Evolutionary conservation across 2,888 invertebrate genomes (phyloP), one percentile per base, ranked within the genome.

Genomic region (Tiliacea citrago): DNA sequence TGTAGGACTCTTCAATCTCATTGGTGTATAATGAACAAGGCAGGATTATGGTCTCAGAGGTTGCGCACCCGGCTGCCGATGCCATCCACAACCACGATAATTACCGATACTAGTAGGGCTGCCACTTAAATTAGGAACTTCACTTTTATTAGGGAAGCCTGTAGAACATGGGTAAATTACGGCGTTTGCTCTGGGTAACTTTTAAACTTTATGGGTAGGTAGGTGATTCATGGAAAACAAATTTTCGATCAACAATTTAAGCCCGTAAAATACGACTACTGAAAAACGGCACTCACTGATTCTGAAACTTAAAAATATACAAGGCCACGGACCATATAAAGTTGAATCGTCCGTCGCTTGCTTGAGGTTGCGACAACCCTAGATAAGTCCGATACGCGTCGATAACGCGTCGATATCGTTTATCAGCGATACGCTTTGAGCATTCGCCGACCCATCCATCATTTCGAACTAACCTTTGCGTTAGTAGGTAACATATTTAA

Each of bases 361-460:
- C 45, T 62, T 45, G 35, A 35, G 49, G 57, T 78, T 63, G 79
- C 55, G 87, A 73, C 91, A 93, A 81, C 92, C 92, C 92, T 92
- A 89, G 81, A 85, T 88, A 88, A 84, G 81, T 86, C 75, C 90
- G 92, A 92, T 93, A 93, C 83, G 86, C 88, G 89, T 86, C 92
- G 94, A 94, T 94, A 93, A 84, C 86, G 86, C 82, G 74, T 88
- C 90, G 94, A 93, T 95, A 95, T 86, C 88, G 81, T 91, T 91
- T 95, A 95, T 95, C 95, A 89, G 75, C 90, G 92, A 92, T 92
- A 93, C 92, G 95, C 96, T 96, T 96, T 96, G 96, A 94, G 93
- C 89, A 90, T 89, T 89, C 92, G 95, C 96, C 96, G 96, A 92
- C 94, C 92, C 94, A 96, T 96, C 96, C 94, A 96, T 96, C 96